Percentiles rank a stretch among this genome's conserved stretches.
These are phyloP conservation scores for Myanophis thanlyinensis DNA, from an alignment of 2,113 vertebrate genomes.

Conservation along the genomic window DNA sequence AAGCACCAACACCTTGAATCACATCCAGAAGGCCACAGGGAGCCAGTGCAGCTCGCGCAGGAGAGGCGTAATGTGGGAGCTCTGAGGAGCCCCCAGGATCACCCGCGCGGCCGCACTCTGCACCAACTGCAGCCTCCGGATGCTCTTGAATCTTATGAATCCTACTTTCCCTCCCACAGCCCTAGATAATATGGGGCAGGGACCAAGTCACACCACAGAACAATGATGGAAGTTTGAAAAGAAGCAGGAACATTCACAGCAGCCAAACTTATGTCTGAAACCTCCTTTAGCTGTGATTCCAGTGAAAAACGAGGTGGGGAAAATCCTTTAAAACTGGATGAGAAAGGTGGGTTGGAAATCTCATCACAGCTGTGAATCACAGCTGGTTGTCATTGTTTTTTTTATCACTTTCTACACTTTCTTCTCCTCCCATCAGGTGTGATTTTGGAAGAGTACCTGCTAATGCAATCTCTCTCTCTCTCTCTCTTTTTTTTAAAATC, in stretches of 20 bases:
- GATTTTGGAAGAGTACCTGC: neutral
- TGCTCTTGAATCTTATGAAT: too few relatives aligned
- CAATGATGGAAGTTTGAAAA: neutral
- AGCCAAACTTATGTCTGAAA: neutral
- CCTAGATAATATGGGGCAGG: neutral
- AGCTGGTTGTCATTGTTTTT: neutral
- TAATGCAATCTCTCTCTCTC: neutral
- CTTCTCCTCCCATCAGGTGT: neutral
- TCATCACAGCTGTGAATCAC: neutral
- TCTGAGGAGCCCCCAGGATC: too few relatives aligned
- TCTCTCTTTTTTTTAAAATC: neutral
- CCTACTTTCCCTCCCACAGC: neutral
- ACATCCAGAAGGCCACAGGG: too few relatives aligned
- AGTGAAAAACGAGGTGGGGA: neutral
- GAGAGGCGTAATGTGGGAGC: too few relatives aligned
- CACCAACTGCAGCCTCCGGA: too few relatives aligned
- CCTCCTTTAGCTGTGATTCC: neutral
- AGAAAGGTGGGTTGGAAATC: neutral
- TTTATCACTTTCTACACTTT: neutral
- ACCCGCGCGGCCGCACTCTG: too few relatives aligned
- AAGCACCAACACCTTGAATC: too few relatives aligned
- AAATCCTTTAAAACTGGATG: neutral
- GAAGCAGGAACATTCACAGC: neutral
- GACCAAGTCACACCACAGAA: neutral
- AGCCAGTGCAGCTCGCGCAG: too few relatives aligned